These are phyloP conservation scores for Tetranychus cinnabarinus DNA, from an alignment of 1,140 invertebrate genomes.

Conservation along the genomic window DNA sequence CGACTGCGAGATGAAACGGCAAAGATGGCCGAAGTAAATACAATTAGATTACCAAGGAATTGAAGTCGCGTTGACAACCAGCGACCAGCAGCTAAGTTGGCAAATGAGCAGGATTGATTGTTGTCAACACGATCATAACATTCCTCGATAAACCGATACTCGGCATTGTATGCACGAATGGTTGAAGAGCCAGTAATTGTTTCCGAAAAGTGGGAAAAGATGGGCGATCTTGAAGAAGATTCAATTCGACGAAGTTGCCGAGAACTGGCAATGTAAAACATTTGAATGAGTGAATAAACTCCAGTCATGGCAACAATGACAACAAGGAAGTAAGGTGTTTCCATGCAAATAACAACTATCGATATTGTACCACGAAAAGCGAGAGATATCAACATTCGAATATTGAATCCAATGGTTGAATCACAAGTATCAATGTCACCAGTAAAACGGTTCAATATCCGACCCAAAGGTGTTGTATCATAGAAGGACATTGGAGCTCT, in stretches of 20 bases:
- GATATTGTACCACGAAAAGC: constrained; percentile 51
- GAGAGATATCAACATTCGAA: constrained; percentile 18
- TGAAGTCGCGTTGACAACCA: constrained; percentile 29
- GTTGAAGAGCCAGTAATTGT: constrained; percentile 19
- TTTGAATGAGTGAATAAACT: constrained; percentile 33
- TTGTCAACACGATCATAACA: constrained; percentile 30
- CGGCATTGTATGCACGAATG: constrained; percentile 19
- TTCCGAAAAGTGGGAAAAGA: constrained; percentile 27
- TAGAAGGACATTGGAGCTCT: constrained; percentile 40
- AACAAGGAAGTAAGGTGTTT: constrained; percentile 55
- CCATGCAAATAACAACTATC: constrained; percentile 32
- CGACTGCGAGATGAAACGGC: constrained; percentile 21
- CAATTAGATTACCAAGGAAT: constrained; percentile 26
- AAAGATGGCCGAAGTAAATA: constrained; percentile 26
- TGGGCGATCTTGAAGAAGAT: constrained; percentile 26
- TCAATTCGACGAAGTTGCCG: constrained; percentile 28
- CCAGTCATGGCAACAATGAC: constrained; percentile 60
- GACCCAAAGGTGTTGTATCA: constrained; percentile 34
- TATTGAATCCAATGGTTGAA: constrained; percentile 24
- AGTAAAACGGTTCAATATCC: constrained; percentile 40
- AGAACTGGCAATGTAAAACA: constrained; percentile 25
- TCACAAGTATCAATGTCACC: constrained; percentile 27
- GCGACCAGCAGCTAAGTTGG: constrained; percentile 22
- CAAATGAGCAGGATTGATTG: constrained; percentile 65
- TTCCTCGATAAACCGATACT: constrained; percentile 17